Evolutionary conservation across 2,888 invertebrate species (phyloP).

Genomic region (Gonocerus acuteangulatus): DNA sequence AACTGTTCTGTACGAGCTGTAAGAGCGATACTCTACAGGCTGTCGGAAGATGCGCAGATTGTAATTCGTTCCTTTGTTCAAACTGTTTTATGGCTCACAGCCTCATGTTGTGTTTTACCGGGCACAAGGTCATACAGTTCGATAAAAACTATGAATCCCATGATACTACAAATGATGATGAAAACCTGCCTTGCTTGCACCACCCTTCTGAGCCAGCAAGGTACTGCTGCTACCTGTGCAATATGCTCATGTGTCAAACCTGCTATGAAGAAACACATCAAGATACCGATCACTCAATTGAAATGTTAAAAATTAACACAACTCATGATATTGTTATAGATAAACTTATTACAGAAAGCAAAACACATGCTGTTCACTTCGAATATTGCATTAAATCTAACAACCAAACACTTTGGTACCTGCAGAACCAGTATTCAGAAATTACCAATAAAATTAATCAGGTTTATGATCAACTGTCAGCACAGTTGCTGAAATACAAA

Average conservation of each 20-base stretch:
- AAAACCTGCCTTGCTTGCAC: constrained; percentile 67
- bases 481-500: constrained; percentile 92
- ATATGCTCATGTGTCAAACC: constrained; percentile 87
- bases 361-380: constrained; percentile 80
- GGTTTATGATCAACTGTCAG: constrained; percentile 89
- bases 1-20: constrained; percentile 80
- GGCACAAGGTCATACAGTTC: constrained; percentile 71
- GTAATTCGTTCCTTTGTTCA: constrained; percentile 89
- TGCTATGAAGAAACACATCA: constrained; percentile 86
- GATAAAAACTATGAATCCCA: constrained; percentile 44
- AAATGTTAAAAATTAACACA: constrained; percentile 69
- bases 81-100: constrained; percentile 98
- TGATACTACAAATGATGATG: constrained; percentile 45
- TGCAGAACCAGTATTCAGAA: constrained; percentile 81
- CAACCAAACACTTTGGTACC: constrained; percentile 70
- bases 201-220: constrained; percentile 86
- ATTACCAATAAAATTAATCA: constrained; percentile 91
- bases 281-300: constrained; percentile 71
- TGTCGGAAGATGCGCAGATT: constrained; percentile 91
- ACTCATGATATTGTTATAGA: constrained; percentile 74
- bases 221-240: constrained; percentile 90
- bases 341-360: constrained; percentile 74
- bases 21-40: constrained; percentile 89
- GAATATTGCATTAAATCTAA: constrained; percentile 75
- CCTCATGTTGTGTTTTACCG: constrained; percentile 98